A percentile compares a stretch with the other conserved stretches of the same genome.
These are phyloP conservation scores for Conopomorpha cramerella DNA, from an alignment of 1,140 invertebrate species.

Conservation along the genomic window DNA sequence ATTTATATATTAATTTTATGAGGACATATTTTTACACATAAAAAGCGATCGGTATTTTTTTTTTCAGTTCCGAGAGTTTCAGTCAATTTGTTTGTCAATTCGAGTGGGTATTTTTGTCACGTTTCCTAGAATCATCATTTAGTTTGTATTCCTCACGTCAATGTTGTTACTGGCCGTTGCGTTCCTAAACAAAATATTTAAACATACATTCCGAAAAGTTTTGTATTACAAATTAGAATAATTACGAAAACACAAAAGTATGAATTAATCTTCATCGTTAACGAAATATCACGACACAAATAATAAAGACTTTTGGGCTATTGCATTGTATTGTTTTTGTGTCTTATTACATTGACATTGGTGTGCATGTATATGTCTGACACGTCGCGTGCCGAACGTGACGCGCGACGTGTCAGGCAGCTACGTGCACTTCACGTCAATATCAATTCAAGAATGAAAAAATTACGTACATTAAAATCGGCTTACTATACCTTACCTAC, in stretches of 20 bases:
- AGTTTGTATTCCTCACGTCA: conserved; percentile 29
- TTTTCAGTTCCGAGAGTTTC: conserved; percentile 4
- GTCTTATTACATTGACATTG: conserved; percentile 34
- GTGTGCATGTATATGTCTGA: too few species aligned
- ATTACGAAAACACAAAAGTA: conserved; percentile 15
- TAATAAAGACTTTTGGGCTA: conserved; percentile 48
- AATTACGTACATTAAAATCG: conserved; percentile 55
- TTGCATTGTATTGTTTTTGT: conserved; percentile 43
- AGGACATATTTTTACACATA: conserved; percentile 56
- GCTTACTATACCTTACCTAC: conserved; percentile 55
- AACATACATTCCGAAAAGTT: conserved; percentile 42
- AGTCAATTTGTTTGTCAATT: conserved; percentile 17
- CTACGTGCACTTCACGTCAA: too few species aligned
- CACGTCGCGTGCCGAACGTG: too few species aligned
- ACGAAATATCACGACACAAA: conserved; percentile 36
- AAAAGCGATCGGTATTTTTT: conserved; percentile 53
- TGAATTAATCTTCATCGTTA: conserved; percentile 20
- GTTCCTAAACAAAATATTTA: conserved; percentile 33
- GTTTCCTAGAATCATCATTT: conserved; percentile 47
- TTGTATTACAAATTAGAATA: conserved; percentile 41
- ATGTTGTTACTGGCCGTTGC: conserved; percentile 27
- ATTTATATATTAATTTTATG: conserved; percentile 58
- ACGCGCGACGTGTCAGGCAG: too few species aligned
- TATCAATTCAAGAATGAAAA: conserved; percentile 57
- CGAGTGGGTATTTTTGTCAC: conserved; percentile 24